These are phyloP conservation scores for Urocyon cinereoargenteus DNA, from an alignment of 2,797 vertebrate species.

Conservation along the genomic window DNA sequence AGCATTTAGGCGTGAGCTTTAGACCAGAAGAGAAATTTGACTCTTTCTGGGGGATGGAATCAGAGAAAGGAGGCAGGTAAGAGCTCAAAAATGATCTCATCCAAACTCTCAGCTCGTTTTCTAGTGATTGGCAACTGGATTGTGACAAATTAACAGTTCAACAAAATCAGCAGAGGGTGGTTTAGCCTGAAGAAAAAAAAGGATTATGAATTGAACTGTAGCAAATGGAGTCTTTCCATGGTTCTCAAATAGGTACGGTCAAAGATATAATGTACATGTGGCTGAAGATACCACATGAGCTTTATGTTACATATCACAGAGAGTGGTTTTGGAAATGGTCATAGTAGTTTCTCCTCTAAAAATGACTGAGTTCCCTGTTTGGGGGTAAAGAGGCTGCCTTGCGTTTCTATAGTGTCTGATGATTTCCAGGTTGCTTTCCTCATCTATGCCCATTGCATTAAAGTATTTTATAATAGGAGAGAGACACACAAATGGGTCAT, in stretches of 20 bases:
- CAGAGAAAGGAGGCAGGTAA: neutral
- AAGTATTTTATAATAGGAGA: neutral
- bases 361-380: neutral
- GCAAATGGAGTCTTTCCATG: neutral
- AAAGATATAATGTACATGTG: neutral
- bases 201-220: neutral
- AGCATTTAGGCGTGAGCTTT: neutral
- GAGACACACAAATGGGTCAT: neutral
- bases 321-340: neutral
- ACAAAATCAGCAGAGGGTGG: neutral
- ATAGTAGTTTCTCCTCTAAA: neutral
- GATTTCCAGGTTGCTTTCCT: neutral
- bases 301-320: neutral
- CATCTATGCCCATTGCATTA: neutral
- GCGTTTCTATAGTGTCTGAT: neutral
- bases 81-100: neutral
- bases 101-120: neutral
- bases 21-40: neutral
- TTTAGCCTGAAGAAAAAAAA: neutral
- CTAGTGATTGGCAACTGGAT: neutral
- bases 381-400: neutral
- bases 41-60: neutral
- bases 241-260: neutral
- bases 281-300: neutral
- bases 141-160: neutral